Base-by-base conservation (phyloP, 2,888 invertebrate genomes). In the Eupithecia vulgata region DNA sequence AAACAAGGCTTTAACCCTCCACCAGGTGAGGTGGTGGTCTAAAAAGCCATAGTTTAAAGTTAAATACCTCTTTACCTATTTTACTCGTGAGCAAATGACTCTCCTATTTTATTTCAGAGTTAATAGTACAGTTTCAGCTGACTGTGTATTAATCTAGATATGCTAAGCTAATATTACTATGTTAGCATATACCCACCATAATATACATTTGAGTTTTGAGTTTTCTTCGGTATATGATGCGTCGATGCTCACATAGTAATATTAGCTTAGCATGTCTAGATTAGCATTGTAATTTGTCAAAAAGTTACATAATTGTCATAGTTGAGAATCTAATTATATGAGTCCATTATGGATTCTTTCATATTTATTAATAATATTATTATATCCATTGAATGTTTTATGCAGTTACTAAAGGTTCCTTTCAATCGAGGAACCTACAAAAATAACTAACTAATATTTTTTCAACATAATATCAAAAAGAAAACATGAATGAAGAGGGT, bases 1-100 rank as follows among this genome's bases (percentile, higher is more conserved):
- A 75, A 76, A 75, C 70, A 70, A 71, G 65, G 59, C 35, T 72
- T 76, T 73, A 74, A 76, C 69, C 74, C 71, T 74, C 52, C n/a
- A 66, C 4, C 42, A 70, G 66, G 70, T 35, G 62, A 4, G 5
- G 12, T 10, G 1, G 25, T 13, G 34, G 66, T 59, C 25, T 30
- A 17, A 62, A 59, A 70, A 37, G 35, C 15, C 48, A 37, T n/a
- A 8, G 15, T 25, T 52, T 34, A 34, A 64, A 21, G 10, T 64
- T 64, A 1, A 1, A 52, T 30, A 4, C 42, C 15, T 17, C 48
- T 52, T 52, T 52, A 10, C 21, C 21, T n/a, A n/a, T 52, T 52
- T 7, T 21, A 10, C 4, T 48, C n/a, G 4, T 45, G 6, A 21
- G 10, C n/a, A n/a, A n/a, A 3, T 42, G 15, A 15, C 15, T 42